Evolutionary conservation across 2,888 invertebrate genomes (phyloP).

Genomic region (Petrolisthes manimaculis): DNA sequence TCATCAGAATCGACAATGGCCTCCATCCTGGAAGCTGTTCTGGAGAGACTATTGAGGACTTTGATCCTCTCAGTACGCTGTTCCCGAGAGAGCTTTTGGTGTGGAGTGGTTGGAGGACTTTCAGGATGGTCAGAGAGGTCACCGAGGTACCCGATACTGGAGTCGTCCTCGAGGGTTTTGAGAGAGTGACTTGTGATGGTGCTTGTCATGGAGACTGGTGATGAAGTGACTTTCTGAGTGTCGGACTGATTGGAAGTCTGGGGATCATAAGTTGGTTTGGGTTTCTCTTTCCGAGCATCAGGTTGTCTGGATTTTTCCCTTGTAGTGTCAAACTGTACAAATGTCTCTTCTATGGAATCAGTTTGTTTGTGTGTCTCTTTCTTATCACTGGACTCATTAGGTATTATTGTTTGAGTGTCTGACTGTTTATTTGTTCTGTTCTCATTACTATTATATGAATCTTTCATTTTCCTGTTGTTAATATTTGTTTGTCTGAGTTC

Average conservation of each 20-base stretch:
- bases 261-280: too few species aligned
- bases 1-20: neutral
- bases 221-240: neutral
- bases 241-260: too few species aligned
- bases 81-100: slow-evolving; percentile 10
- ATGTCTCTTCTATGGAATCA: neutral
- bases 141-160: slow-evolving; percentile 14
- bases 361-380: neutral
- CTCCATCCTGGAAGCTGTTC: slow-evolving; percentile 1
- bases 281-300: too few species aligned
- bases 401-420: too few species aligned
- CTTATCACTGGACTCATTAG: too few species aligned
- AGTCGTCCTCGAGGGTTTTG: neutral
- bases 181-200: too few species aligned
- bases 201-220: neutral
- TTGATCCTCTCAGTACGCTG: slow-evolving; percentile 1
- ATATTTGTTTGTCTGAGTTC: too few species aligned
- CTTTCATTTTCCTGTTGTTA: too few species aligned
- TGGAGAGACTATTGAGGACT: neutral
- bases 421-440: too few species aligned
- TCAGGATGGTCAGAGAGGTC: neutral
- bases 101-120: neutral
- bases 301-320: too few species aligned
- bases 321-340: neutral
- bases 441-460: too few species aligned